Conservation (phyloP, 2,888 invertebrate species). For the Marronus borbonicus region DNA sequence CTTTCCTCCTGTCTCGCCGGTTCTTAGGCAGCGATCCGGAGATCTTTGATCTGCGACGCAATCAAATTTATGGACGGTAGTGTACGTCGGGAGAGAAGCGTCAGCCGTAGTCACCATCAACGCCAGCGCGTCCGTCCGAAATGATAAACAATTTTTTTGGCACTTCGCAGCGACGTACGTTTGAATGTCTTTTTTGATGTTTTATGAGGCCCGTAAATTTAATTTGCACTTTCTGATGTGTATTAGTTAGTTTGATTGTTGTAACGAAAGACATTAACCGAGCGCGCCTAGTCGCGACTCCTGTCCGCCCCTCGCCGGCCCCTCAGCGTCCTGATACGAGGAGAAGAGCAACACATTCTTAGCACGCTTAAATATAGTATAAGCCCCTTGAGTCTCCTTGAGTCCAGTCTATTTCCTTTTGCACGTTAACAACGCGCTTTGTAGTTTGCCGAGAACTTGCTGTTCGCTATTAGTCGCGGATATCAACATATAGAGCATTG, state of each 20-base stretch:
- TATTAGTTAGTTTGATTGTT: slow-evolving; percentile 46
- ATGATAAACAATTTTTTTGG: slow-evolving; percentile 44
- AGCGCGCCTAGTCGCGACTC: not conserved
- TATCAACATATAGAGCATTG: not conserved
- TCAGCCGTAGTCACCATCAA: not conserved
- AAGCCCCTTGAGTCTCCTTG: slow-evolving; percentile 28
- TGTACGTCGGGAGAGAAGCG: too few species aligned
- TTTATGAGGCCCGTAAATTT: slow-evolving; percentile 43
- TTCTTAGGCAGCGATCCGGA: too few species aligned
- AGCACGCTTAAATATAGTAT: slow-evolving; percentile 34
- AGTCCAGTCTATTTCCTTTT: slow-evolving; percentile 33
- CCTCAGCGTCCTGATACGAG: not conserved
- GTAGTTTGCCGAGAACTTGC: slow-evolving; percentile 14
- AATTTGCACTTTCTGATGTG: slow-evolving; percentile 46
- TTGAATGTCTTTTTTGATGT: slow-evolving; percentile 39
- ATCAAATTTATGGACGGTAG: too few species aligned
- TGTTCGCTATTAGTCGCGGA: not conserved
- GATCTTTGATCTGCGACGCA: too few species aligned
- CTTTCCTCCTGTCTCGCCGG: too few species aligned
- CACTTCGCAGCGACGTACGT: slow-evolving; percentile 33
- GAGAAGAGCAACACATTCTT: slow-evolving; percentile 22
- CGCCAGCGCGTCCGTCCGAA: slow-evolving; percentile 20
- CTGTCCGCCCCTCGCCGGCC: not conserved
- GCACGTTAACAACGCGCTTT: slow-evolving; percentile 22
- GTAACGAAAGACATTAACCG: slow-evolving; percentile 46